phyloP scores from a whole-genome alignment of 2,113 vertebrate species.

The Cichladusa arquata region DNA sequence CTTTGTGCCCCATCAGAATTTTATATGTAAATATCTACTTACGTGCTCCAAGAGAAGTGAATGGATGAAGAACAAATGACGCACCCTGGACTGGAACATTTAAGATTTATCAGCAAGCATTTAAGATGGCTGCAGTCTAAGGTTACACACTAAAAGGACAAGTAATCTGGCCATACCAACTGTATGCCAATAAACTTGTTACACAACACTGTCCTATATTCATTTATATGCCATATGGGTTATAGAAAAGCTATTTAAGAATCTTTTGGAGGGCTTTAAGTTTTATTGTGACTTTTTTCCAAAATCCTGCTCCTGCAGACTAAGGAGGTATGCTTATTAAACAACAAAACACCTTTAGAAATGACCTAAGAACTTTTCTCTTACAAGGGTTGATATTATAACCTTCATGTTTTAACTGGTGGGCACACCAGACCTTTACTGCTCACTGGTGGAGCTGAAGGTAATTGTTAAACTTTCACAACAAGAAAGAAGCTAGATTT shows the following conservation, averaged over 20 bases:
- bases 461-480: background rate
- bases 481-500: background rate
- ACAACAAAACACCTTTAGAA: conserved; percentile 11
- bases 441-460: background rate
- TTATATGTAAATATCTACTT: conserved; percentile 40
- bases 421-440: background rate
- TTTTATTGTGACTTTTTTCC: background rate
- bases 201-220: background rate
- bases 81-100: background rate
- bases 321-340: conserved; percentile 32
- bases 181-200: conserved; percentile 31
- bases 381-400: background rate
- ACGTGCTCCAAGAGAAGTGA: background rate
- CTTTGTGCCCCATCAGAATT: background rate
- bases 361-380: background rate
- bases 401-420: background rate
- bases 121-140: conserved; percentile 16
- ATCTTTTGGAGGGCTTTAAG: conserved; percentile 22
- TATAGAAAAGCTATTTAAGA: conserved; percentile 28
- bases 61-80: background rate
- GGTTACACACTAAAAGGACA: conserved; percentile 30
- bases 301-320: background rate
- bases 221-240: conserved; percentile 35
- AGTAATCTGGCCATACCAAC: conserved; percentile 21
- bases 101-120: background rate